Conservation (phyloP, 2,888 invertebrate species). For the Ophioninae sp. region DNA sequence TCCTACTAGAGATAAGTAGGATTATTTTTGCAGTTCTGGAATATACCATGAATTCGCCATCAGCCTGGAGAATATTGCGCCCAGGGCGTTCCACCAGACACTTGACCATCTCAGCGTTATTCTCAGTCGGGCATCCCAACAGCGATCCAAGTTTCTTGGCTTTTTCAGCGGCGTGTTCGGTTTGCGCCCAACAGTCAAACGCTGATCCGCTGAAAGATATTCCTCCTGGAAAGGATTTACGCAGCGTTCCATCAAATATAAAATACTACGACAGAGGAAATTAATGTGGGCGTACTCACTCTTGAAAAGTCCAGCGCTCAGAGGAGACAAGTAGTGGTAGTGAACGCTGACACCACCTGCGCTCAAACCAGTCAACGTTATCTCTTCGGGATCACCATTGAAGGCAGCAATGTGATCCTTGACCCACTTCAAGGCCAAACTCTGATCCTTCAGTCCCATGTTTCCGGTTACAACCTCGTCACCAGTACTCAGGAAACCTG, state of each 20-base stretch:
- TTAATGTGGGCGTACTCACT: constrained; percentile 63
- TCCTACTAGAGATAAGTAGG: no score
- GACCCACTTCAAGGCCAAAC: constrained; percentile 87
- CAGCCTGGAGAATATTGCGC: constrained; percentile 84
- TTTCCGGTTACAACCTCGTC: constrained; percentile 87
- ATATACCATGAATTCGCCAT: constrained; percentile 83
- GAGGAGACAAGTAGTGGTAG: constrained; percentile 86
- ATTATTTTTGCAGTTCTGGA: no score
- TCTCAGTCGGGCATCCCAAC: constrained; percentile 85
- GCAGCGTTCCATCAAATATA: neutral
- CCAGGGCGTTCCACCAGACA: constrained; percentile 86
- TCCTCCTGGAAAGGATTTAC: constrained; percentile 79
- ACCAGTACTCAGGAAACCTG: constrained; percentile 89
- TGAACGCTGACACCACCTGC: constrained; percentile 90
- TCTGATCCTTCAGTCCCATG: constrained; percentile 89
- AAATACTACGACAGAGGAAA: neutral
- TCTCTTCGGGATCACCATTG: constrained; percentile 87
- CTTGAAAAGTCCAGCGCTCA: constrained; percentile 83
- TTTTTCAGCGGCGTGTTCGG: constrained; percentile 82
- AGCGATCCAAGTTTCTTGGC: constrained; percentile 84
- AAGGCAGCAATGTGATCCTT: constrained; percentile 87
- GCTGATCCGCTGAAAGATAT: constrained; percentile 88
- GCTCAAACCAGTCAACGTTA: constrained; percentile 87
- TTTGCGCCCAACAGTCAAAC: constrained; percentile 82
- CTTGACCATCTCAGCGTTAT: constrained; percentile 83